A percentile compares a stretch with the other conserved stretches of the same genome.
Evolutionary conservation across 2,797 vertebrate genomes (phyloP).

Genomic region (Artibeus jamaicensis): DNA sequence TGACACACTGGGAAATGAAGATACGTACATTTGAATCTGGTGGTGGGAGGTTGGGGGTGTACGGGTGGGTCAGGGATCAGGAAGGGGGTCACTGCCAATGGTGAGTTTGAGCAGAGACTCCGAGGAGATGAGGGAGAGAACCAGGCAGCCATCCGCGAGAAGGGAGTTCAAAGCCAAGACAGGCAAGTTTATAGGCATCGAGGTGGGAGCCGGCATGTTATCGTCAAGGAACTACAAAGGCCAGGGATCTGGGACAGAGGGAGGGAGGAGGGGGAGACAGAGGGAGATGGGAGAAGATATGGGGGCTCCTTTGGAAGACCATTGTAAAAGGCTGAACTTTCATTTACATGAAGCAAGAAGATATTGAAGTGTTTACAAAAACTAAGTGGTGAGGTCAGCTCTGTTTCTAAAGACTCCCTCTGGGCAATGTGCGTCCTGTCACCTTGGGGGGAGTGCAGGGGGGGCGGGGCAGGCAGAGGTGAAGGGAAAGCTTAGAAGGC

Average conservation of each 20-base stretch:
- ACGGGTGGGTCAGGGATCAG: background rate
- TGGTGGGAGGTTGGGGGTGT: background rate
- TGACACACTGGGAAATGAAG: background rate
- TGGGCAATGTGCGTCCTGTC: background rate
- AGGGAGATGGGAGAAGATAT: too few species aligned
- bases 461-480: background rate
- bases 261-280: background rate
- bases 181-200: background rate
- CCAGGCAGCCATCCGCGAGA: fast-evolving
- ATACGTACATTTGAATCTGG: background rate
- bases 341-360: background rate
- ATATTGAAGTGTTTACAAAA: background rate
- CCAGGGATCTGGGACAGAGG: fast-evolving
- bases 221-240: background rate
- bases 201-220: background rate
- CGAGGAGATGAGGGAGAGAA: background rate
- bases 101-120: background rate
- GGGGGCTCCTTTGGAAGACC: background rate
- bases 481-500: background rate
- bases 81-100: background rate
- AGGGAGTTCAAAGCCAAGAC: background rate
- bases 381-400: background rate
- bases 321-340: background rate
- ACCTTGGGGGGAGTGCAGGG: too few species aligned
- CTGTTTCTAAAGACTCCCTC: background rate